These are phyloP conservation scores for Drosophila pseudotalamancana DNA, from an alignment of 2,888 invertebrate genomes.

Conservation along the genomic window DNA sequence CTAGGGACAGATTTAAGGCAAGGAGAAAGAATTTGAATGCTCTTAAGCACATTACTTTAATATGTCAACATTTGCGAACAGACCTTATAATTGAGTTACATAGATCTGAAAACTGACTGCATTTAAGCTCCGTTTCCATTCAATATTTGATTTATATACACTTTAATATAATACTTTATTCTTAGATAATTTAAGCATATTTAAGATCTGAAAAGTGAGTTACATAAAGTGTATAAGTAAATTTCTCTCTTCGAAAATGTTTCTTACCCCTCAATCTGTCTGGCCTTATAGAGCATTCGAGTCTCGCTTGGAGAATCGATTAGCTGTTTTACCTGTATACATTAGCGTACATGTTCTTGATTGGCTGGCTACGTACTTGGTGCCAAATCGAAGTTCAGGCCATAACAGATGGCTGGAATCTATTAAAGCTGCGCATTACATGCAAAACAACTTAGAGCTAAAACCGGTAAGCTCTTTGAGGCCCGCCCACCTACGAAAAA, in stretches of 20 bases:
- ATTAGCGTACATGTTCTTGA: constrained; percentile 38
- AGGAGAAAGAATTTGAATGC: constrained; percentile 22
- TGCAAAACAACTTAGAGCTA: constrained; percentile 65
- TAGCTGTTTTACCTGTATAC: not conserved
- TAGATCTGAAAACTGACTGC: too few species aligned
- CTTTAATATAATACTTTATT: too few species aligned
- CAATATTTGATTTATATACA: too few species aligned
- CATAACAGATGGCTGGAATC: constrained; percentile 42
- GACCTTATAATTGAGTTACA: not conserved
- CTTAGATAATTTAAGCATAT: too few species aligned
- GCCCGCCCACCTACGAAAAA: constrained; percentile 38
- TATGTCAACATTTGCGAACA: not conserved
- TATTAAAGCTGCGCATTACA: constrained; percentile 58
- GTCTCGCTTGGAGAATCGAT: not conserved
- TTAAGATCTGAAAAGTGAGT: too few species aligned
- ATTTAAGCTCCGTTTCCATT: too few species aligned
- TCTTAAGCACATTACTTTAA: not conserved
- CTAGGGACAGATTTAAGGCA: constrained; percentile 18
- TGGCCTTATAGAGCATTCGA: constrained; percentile 11
- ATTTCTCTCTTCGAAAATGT: not conserved
- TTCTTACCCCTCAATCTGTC: not conserved
- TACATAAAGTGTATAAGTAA: not conserved
- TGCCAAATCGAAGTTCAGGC: constrained; percentile 38
- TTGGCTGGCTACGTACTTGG: constrained; percentile 11
- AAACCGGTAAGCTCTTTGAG: constrained; percentile 53